phyloP scores from a whole-genome alignment of 1,140 invertebrate genomes.

The Eumeta japonica region DNA sequence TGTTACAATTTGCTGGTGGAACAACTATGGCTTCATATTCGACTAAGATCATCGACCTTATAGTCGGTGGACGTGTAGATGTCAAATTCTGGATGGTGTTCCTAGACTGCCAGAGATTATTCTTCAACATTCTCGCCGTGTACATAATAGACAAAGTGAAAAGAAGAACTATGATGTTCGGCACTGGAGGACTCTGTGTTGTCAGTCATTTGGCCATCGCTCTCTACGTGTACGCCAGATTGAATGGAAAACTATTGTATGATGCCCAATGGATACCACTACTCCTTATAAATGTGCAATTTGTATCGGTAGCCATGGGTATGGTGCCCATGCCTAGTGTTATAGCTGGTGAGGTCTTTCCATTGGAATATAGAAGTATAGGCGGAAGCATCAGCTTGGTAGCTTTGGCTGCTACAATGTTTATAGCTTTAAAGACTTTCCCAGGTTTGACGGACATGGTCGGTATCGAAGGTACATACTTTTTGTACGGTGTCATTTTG shows the following conservation, averaged over 20 bases:
- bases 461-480: constrained; percentile 26
- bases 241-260: not conserved
- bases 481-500: constrained; percentile 22
- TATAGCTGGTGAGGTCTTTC: constrained; percentile 25
- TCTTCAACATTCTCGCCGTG: constrained; percentile 19
- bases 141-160: constrained; percentile 5
- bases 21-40: constrained; percentile 66
- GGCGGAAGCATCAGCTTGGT: constrained; percentile 17
- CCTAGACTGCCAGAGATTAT: constrained; percentile 60
- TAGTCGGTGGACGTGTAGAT: constrained; percentile 50
- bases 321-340: constrained; percentile 19
- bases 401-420: constrained; percentile 13
- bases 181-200: constrained; percentile 4
- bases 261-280: constrained; percentile 14
- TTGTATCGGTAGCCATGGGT: constrained; percentile 18
- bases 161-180: constrained; percentile 4
- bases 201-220: constrained; percentile 5
- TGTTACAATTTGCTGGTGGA: constrained; percentile 29
- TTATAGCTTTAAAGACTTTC: constrained; percentile 21
- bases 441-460: constrained; percentile 13
- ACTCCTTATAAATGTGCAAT: constrained; percentile 14
- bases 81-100: constrained; percentile 63
- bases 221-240: constrained; percentile 4
- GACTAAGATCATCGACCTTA: constrained; percentile 56
- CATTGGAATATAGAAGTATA: constrained; percentile 22